Percentiles rank a stretch among this genome's conserved stretches.
These are phyloP conservation scores for Nomada ruficornis DNA, from an alignment of 2,888 invertebrate species.

Conservation along the genomic window DNA sequence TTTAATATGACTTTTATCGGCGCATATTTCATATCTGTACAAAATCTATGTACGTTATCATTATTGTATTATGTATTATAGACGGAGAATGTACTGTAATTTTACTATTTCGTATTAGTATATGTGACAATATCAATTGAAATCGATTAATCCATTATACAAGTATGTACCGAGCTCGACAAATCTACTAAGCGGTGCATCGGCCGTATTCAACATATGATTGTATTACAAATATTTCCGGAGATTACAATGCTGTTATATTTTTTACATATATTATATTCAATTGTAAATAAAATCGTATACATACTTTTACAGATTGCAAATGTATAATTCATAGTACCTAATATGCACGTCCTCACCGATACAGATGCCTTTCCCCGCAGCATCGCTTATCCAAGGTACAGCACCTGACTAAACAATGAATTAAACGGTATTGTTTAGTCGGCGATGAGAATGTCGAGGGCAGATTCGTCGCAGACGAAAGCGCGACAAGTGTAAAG, in stretches of 20 bases:
- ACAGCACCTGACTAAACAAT: too few species aligned
- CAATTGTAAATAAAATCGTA: conserved; percentile 54
- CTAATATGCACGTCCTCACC: not conserved
- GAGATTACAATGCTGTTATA: conserved; percentile 27
- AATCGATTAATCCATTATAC: not conserved
- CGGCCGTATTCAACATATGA: not conserved
- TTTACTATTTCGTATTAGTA: not conserved
- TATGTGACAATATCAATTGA: not conserved
- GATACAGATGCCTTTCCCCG: not conserved
- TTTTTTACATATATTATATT: conserved; percentile 40
- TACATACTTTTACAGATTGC: conserved; percentile 39
- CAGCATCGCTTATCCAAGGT: too few species aligned
- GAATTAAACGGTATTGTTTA: too few species aligned
- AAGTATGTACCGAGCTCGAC: not conserved
- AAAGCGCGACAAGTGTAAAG: too few species aligned
- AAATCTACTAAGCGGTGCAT: not conserved
- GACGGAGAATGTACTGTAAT: not conserved
- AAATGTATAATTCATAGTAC: not conserved
- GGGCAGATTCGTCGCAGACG: too few species aligned
- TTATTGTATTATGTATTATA: not conserved
- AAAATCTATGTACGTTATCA: not conserved
- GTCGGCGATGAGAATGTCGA: too few species aligned
- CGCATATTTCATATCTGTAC: not conserved
- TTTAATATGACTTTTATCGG: not conserved
- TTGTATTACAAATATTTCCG: not conserved